A percentile compares a stretch with the other conserved stretches of the same genome.
phyloP scores from a whole-genome alignment of 2,888 invertebrate genomes.

The Vesta saturnalis region DNA sequence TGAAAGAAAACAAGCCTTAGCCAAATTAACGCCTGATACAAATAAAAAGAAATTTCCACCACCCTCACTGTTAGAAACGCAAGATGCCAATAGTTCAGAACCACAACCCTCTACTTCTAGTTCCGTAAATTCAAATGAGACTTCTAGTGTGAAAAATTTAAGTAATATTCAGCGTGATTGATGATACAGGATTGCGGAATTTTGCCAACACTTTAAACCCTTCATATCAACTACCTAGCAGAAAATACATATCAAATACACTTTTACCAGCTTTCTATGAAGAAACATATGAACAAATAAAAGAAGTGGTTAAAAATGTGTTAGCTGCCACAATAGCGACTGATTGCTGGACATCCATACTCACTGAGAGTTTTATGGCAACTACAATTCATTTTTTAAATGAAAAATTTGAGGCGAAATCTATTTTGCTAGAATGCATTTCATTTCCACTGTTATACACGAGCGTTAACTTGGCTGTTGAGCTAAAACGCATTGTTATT shows the following conservation, averaged over 20 bases:
- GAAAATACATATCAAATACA: not conserved
- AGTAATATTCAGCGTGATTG: slow-evolving; percentile 35
- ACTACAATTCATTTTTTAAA: slow-evolving; percentile 47
- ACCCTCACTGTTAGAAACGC: no score
- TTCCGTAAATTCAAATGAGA: no score
- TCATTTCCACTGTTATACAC: slow-evolving; percentile 44
- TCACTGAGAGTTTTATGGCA: slow-evolving; percentile 47
- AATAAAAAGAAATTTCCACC: no score
- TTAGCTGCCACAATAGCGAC: slow-evolving; percentile 46
- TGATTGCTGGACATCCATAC: slow-evolving; percentile 52
- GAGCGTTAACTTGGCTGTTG: slow-evolving; percentile 44
- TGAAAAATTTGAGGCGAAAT: slow-evolving; percentile 45
- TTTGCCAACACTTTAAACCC: slow-evolving; percentile 39
- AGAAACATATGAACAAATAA: slow-evolving; percentile 22
- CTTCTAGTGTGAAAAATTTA: no score
- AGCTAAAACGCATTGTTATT: slow-evolving; percentile 40
- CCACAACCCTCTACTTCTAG: no score
- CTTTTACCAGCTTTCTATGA: not conserved
- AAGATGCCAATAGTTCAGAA: no score
- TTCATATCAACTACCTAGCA: slow-evolving; percentile 36
- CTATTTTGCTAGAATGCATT: slow-evolving; percentile 43
- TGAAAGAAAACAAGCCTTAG: no score
- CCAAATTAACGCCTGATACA: no score
- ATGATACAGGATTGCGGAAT: slow-evolving; percentile 41
- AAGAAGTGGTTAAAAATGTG: slow-evolving; percentile 27